Percentiles rank a stretch among this genome's conserved stretches.
Conservation (phyloP, 2,113 vertebrate species). For the Hystrix cristata region DNA sequence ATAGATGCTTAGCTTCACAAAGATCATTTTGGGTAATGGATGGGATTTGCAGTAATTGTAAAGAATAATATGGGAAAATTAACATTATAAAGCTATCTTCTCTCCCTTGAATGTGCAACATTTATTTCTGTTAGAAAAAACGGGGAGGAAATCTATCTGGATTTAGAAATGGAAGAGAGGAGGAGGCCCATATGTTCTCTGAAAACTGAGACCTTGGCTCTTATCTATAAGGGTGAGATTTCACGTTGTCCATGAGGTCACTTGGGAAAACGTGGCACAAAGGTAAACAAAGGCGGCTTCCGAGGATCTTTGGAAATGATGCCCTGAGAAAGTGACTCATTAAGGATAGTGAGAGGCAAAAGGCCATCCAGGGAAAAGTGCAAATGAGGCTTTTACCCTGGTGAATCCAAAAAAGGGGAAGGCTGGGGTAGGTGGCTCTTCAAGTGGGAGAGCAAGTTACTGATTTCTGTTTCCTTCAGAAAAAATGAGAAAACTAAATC, state of each 20-base stretch:
- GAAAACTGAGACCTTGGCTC: no score
- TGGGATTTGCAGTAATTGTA: neutral
- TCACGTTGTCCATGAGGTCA: no score
- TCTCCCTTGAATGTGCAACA: neutral
- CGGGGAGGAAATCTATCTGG: no score
- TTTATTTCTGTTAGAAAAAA: neutral
- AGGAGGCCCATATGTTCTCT: no score
- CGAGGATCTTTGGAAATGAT: no score
- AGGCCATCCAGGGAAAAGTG: neutral
- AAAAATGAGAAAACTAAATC: neutral
- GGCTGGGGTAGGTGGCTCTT: neutral
- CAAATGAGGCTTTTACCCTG: neutral
- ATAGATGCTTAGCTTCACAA: neutral
- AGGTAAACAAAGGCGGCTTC: no score
- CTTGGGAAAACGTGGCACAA: no score
- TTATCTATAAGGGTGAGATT: no score
- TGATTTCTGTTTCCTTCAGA: neutral
- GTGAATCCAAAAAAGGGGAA: neutral
- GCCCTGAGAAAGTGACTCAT: no score
- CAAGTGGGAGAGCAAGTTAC: neutral
- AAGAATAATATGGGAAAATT: neutral
- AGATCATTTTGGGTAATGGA: neutral
- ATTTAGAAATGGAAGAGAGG: no score
- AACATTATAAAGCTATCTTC: neutral
- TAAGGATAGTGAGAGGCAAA: no score